Evolutionary conservation across 1,140 invertebrate genomes (phyloP), one percentile per base, ranked within the genome.

Genomic region (Heterodera carotae): DNA sequence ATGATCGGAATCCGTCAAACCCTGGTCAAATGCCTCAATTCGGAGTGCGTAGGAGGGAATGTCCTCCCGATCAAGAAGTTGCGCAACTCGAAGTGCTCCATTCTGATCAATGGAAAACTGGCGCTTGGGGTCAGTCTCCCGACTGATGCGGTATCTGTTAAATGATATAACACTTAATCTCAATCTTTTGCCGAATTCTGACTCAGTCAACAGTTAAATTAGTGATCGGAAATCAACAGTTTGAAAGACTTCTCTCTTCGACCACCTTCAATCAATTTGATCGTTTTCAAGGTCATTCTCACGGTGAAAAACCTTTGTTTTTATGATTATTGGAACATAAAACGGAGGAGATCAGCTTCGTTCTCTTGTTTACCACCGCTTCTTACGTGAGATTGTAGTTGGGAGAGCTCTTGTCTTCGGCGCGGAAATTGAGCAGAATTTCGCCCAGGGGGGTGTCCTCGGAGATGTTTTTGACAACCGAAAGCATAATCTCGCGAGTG

Each of bases 61-160:
- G 66, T 87, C 86, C 71, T 87, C 85, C 34, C 85, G 67, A 69
- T 87, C 85, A 15, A 87, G 75, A 0, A 39, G 29, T 18, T 87
- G 77, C 12, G 85, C 85, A 4, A 87, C 84, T 43, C 77, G 68
- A 15, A 87, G 79, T 7, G 80, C 83, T n/a, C 85, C 85, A 72
- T 87, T 83, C 72, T 88, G 86, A 75, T 88, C 85, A 39, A 87
- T 87, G 10, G 82, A 83, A 78, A 87, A 87, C 69, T 87, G 85
- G n/a, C 85, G 77, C 73, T 87, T 88, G 27, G 86, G 86, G 71
- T 87, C 85, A 3, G 83, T 85, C 77, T 87, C 78, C 10, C 86
- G 85, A 64, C 84, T 83, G 75, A 87, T 87, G 69, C 86, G 86
- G 76, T 86, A 87, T 43, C 77, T 79, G 39, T 39, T 31, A 27